Percentiles rank a stretch among this genome's conserved stretches.
Conservation (phyloP, 2,888 invertebrate species). For the Amblyjoppa fuscipennis region DNA sequence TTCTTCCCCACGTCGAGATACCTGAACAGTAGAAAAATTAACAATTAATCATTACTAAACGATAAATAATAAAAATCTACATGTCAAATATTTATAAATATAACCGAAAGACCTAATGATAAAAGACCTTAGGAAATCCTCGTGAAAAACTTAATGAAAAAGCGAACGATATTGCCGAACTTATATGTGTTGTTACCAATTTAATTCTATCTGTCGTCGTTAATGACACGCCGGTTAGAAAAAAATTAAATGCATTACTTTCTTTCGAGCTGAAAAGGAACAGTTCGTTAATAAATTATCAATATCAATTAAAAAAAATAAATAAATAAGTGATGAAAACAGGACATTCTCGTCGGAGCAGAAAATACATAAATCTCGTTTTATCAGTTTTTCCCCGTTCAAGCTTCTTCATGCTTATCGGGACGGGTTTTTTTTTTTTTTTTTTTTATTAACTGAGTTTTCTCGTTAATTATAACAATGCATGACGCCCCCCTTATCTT, state of each 20-base stretch:
- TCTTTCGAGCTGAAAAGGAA: too few relatives aligned
- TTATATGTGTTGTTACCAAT: too few relatives aligned
- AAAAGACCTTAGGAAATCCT: too few relatives aligned
- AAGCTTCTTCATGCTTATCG: background rate
- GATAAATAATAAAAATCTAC: too few relatives aligned
- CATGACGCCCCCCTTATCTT: constrained; percentile 27
- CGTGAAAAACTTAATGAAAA: too few relatives aligned
- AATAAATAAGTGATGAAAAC: background rate
- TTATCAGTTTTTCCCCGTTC: constrained; percentile 22
- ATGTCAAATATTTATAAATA: background rate
- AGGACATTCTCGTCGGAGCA: constrained; percentile 2
- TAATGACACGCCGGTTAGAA: too few relatives aligned
- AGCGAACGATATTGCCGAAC: too few relatives aligned
- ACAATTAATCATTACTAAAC: background rate
- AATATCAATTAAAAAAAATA: background rate
- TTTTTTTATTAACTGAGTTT: constrained; percentile 21
- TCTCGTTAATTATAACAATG: background rate
- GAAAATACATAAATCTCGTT: constrained; percentile 8
- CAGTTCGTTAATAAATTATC: background rate
- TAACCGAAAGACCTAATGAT: too few relatives aligned
- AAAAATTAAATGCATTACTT: too few relatives aligned
- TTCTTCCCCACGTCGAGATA: constrained; percentile 88
- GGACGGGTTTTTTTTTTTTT: background rate
- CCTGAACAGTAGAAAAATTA: constrained; percentile 82
- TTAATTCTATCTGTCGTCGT: too few relatives aligned